These are phyloP conservation scores for Rutpela maculata DNA, from an alignment of 2,888 invertebrate genomes.

Conservation along the genomic window DNA sequence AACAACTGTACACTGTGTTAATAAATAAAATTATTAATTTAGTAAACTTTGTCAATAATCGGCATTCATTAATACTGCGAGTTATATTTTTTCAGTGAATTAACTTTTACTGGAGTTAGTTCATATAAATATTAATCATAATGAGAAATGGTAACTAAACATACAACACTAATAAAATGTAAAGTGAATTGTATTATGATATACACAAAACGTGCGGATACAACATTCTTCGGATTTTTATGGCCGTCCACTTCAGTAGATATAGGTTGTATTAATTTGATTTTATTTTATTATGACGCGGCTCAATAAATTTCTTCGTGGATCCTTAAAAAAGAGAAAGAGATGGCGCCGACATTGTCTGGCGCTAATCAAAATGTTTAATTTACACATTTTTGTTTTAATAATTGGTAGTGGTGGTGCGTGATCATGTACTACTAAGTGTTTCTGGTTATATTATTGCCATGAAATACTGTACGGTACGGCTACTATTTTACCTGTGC, in stretches of 20 bases:
- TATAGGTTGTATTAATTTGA: slow-evolving; percentile 71
- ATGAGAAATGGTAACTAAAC: slow-evolving; percentile 59
- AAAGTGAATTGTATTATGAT: slow-evolving; percentile 59
- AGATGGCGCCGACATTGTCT: slow-evolving; percentile 71
- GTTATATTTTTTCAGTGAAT: no score
- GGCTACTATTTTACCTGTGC: not conserved
- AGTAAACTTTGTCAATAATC: no score
- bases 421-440: slow-evolving; percentile 14
- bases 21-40: no score
- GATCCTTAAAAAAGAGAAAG: slow-evolving; percentile 66
- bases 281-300: slow-evolving; percentile 73
- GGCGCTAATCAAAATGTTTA: slow-evolving; percentile 69
- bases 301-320: slow-evolving; percentile 70
- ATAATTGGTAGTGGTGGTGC: slow-evolving; percentile 20
- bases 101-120: slow-evolving; percentile 51
- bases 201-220: slow-evolving; percentile 61
- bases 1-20: no score
- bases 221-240: slow-evolving; percentile 71
- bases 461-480: slow-evolving; percentile 7
- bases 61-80: no score
- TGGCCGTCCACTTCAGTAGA: slow-evolving; percentile 62
- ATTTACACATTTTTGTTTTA: slow-evolving; percentile 44
- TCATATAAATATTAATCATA: slow-evolving; percentile 51
- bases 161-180: slow-evolving; percentile 61
- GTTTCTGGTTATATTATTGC: slow-evolving; percentile 11